phyloP scores from a whole-genome alignment of 2,797 vertebrate species.

The Hippopotamyrus pictus region DNA sequence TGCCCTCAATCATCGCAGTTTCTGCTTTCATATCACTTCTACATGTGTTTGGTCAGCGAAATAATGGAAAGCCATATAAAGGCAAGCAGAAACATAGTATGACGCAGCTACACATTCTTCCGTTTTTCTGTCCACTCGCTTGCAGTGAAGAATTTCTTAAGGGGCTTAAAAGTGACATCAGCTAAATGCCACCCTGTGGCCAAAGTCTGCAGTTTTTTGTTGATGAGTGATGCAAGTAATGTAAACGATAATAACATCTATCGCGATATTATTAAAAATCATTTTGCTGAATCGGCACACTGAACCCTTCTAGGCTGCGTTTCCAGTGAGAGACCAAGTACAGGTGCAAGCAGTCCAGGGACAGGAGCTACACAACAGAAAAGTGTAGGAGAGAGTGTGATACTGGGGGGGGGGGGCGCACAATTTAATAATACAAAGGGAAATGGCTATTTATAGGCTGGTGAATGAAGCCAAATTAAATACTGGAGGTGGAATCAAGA shows the following conservation, averaged over 20 bases:
- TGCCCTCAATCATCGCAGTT: not conserved
- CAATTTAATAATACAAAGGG: not conserved
- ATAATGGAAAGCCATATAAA: not conserved
- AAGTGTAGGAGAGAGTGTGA: not conserved
- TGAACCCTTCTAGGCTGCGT: not conserved
- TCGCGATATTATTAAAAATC: not conserved
- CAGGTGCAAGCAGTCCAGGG: not conserved
- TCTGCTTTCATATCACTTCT: not conserved
- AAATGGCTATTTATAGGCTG: not conserved
- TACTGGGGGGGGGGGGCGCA: not conserved
- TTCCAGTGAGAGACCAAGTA: not conserved
- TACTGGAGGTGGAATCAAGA: not conserved
- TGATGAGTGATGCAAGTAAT: not conserved
- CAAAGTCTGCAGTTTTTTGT: not conserved
- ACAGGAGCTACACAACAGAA: not conserved
- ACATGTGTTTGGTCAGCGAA: not conserved
- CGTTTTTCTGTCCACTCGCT: not conserved
- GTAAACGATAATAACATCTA: not conserved
- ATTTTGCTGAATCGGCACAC: not conserved
- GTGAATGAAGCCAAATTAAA: not conserved
- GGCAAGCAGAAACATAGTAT: no score
- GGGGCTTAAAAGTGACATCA: not conserved
- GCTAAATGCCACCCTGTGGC: not conserved
- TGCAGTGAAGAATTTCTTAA: not conserved
- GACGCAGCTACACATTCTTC: not conserved